Conservation (phyloP, 2,888 invertebrate species). For the Melipona bicolor region DNA sequence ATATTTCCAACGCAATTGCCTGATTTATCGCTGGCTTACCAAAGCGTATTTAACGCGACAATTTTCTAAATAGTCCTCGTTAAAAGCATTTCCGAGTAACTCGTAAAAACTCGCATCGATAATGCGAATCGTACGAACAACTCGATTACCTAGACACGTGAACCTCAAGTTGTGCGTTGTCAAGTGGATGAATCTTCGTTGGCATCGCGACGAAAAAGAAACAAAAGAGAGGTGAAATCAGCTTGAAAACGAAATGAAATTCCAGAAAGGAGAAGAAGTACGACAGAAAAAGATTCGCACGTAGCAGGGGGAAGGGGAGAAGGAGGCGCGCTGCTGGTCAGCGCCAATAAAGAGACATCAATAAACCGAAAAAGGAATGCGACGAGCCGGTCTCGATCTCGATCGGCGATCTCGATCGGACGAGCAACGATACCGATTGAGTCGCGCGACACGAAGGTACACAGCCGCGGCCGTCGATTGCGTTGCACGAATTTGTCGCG, state of each 20-base stretch:
- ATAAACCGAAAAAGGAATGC: conserved; percentile 49
- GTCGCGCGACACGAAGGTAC: conserved; percentile 32
- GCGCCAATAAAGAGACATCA: conserved; percentile 44
- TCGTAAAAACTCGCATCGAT: background rate
- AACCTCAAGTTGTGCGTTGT: background rate
- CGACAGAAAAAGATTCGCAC: background rate
- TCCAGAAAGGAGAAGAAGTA: background rate
- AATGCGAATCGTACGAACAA: background rate
- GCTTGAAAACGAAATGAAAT: background rate
- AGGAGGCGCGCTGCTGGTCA: conserved; percentile 13
- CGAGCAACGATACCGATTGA: conserved; percentile 39
- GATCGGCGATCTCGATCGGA: conserved; percentile 41
- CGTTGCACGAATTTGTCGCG: conserved; percentile 48
- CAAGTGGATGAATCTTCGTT: background rate
- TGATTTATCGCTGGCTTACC: conserved; percentile 14
- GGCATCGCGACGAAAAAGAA: background rate
- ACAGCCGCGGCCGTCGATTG: background rate
- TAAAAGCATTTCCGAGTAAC: background rate
- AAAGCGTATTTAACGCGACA: background rate
- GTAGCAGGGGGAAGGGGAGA: background rate
- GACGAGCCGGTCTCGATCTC: conserved; percentile 14
- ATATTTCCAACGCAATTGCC: background rate
- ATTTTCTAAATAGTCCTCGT: background rate
- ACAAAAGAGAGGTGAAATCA: too few species aligned
- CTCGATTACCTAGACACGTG: background rate